phyloP scores from a whole-genome alignment of 2,888 invertebrate genomes.

The Stenurella melanura region DNA sequence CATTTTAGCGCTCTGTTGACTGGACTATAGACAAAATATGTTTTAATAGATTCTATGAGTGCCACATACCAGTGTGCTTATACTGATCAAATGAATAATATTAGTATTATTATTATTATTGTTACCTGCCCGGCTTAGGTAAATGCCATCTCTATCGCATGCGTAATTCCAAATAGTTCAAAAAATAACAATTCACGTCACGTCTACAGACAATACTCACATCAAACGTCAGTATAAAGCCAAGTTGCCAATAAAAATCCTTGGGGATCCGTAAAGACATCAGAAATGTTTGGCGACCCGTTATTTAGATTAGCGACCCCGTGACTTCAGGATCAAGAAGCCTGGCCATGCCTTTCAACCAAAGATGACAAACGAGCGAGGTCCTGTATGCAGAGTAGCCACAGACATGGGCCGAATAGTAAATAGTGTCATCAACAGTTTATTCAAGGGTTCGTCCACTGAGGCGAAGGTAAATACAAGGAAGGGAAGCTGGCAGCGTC shows the following conservation, averaged over 20 bases:
- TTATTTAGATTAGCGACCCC: conserved; percentile 56
- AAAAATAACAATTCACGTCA: conserved; percentile 37
- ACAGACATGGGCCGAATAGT: conserved; percentile 58
- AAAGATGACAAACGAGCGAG: conserved; percentile 61
- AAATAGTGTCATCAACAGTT: conserved; percentile 60
- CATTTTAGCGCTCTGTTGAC: too few relatives aligned
- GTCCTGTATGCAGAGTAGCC: conserved; percentile 59
- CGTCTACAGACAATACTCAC: conserved; percentile 51
- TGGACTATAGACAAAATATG: too few relatives aligned
- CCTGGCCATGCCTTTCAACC: conserved; percentile 42
- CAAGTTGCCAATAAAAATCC: conserved; percentile 56
- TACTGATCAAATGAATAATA: too few relatives aligned
- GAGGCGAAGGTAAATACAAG: conserved; percentile 31
- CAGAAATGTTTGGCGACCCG: conserved; percentile 53
- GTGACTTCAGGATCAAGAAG: conserved; percentile 54
- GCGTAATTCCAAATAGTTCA: background rate
- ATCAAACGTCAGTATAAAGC: conserved; percentile 51
- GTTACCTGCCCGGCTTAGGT: background rate
- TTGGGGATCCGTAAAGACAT: conserved; percentile 49
- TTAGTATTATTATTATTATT: too few relatives aligned
- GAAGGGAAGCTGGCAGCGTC: background rate
- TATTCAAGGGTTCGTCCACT: conserved; percentile 46
- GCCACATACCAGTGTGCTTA: too few relatives aligned
- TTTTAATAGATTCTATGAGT: too few relatives aligned
- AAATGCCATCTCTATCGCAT: background rate